phyloP scores from a whole-genome alignment of 2,797 vertebrate genomes.

The Aselliscus stoliczkanus region DNA sequence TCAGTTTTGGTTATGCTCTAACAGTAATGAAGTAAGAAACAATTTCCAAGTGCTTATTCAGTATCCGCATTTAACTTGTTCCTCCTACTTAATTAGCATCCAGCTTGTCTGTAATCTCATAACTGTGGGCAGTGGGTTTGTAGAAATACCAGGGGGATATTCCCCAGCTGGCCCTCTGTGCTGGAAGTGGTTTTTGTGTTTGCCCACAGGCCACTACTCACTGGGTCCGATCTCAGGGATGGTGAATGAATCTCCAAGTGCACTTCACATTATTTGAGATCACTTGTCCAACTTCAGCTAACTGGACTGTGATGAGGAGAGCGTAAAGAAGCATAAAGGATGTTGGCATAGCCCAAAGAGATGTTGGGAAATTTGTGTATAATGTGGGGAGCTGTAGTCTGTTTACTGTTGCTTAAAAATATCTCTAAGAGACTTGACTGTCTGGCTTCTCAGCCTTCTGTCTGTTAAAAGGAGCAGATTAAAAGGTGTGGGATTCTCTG shows the following conservation, averaged over 20 bases:
- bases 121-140: background rate
- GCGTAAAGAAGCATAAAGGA: background rate
- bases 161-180: background rate
- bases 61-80: background rate
- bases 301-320: background rate
- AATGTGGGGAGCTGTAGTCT: background rate
- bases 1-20: background rate
- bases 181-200: background rate
- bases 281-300: background rate
- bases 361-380: background rate
- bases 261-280: background rate
- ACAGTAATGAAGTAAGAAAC: background rate
- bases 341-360: background rate
- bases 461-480: background rate
- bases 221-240: background rate
- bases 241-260: background rate
- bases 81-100: background rate
- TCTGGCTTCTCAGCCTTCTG: background rate
- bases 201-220: background rate
- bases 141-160: background rate
- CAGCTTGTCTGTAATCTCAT: background rate
- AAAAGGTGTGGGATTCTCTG: slow-evolving; percentile 27
- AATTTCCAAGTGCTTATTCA: background rate
- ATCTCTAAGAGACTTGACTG: background rate
- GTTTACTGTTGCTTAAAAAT: slow-evolving; percentile 55